Conservation (phyloP, 2,888 invertebrate genomes). For the Sipha maydis region DNA sequence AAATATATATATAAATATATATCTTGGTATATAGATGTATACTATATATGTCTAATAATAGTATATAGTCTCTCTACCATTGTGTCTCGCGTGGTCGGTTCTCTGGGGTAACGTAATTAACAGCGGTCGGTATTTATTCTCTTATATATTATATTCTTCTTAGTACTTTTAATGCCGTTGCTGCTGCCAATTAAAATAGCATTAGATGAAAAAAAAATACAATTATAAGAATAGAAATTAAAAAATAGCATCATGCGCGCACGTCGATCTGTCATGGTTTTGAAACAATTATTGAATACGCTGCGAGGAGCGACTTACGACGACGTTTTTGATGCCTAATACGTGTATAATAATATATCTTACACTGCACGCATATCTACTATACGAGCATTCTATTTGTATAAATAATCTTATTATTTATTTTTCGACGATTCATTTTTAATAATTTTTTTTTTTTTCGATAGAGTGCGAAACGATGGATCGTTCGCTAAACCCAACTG, state of each 20-base stretch:
- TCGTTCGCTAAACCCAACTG: conserved; percentile 40
- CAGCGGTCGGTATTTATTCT: background rate
- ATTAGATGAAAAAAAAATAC: background rate
- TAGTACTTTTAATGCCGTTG: background rate
- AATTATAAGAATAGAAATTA: background rate
- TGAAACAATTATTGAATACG: background rate
- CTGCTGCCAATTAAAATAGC: conserved; percentile 17
- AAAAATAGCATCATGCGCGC: conserved; percentile 1
- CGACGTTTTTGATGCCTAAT: background rate
- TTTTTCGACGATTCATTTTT: background rate
- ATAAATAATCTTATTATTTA: background rate
- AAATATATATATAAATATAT: too few relatives aligned
- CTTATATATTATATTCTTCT: background rate
- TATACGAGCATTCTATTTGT: background rate
- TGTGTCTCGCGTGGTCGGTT: background rate
- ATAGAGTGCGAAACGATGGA: conserved; percentile 54
- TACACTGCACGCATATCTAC: background rate
- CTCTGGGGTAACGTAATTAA: background rate
- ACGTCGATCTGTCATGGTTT: conserved; percentile 7
- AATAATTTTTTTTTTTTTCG: background rate
- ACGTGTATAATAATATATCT: background rate
- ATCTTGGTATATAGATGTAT: too few relatives aligned
- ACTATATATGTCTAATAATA: background rate
- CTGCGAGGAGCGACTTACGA: background rate
- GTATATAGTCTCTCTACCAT: background rate